Evolutionary conservation across 1,140 invertebrate genomes (phyloP).

Genomic region (Lutraria rhynchaena): DNA sequence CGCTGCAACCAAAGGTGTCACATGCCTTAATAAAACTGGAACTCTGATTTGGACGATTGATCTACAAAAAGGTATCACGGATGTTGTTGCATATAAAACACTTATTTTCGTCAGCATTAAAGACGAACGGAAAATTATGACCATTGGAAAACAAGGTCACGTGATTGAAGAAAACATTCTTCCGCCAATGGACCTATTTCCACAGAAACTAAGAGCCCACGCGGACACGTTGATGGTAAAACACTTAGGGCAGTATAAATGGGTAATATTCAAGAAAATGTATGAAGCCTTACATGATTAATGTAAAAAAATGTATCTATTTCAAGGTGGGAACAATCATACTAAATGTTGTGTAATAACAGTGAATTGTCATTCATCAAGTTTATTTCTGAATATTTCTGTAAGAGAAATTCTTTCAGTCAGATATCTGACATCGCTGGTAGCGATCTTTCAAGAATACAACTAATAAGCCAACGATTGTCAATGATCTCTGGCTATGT

Average conservation of each 20-base stretch:
- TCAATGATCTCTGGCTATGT: no score
- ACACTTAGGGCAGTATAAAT: conserved; percentile 17
- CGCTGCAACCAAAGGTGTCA: conserved; percentile 35
- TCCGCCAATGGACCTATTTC: conserved; percentile 31
- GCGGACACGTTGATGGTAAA: conserved; percentile 39
- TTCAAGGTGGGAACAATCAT: no score
- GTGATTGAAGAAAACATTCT: conserved; percentile 52
- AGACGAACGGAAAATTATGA: conserved; percentile 38
- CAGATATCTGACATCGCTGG: no score
- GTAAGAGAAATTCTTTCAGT: no score
- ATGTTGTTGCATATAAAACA: conserved; percentile 13
- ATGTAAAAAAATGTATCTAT: no score
- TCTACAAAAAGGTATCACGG: not conserved
- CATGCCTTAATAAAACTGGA: conserved; percentile 44
- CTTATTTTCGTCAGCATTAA: conserved; percentile 26
- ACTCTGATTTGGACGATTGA: conserved; percentile 46
- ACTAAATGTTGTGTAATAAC: no score
- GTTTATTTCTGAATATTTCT: no score
- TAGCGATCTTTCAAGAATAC: no score
- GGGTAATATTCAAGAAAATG: conserved; percentile 49
- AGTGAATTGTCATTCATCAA: no score
- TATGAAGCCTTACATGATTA: conserved; percentile 30
- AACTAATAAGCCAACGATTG: no score
- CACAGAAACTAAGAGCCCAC: conserved; percentile 13
- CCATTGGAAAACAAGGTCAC: conserved; percentile 50